A percentile compares a stretch with the other conserved stretches of the same genome.
Evolutionary conservation across 2,113 vertebrate species (phyloP).

Genomic region (Serinus canaria): DNA sequence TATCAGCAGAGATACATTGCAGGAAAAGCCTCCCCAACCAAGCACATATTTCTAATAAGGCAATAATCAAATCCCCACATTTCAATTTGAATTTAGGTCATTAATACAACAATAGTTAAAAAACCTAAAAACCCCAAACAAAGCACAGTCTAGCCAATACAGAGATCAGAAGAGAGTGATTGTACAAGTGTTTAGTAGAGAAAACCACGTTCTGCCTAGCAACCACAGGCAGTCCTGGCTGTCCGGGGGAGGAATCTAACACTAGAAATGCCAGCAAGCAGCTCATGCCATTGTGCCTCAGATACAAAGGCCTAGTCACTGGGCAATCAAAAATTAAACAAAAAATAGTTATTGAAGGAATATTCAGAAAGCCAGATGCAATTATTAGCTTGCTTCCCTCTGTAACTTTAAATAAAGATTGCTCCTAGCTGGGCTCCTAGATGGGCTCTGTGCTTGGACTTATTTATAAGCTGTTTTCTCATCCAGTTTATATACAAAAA

Average conservation of each 20-base stretch:
- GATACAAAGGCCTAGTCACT: neutral
- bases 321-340: neutral
- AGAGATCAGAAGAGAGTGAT: neutral
- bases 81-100: slow-evolving; percentile 12
- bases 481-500: neutral
- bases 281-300: slow-evolving; percentile 3
- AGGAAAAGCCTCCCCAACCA: neutral
- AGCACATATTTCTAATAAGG: neutral
- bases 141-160: neutral
- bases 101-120: neutral
- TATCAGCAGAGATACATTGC: neutral
- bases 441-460: neutral
- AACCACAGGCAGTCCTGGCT: slow-evolving; percentile 28
- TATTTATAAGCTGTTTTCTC: neutral
- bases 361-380: neutral
- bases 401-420: neutral
- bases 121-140: neutral
- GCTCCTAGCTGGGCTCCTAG: neutral
- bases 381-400: neutral
- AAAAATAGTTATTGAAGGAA: neutral
- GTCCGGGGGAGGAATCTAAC: neutral
- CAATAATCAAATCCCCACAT: neutral
- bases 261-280: slow-evolving; percentile 43
- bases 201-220: slow-evolving; percentile 53
- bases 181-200: neutral